A percentile compares a stretch with the other conserved stretches of the same genome.
Evolutionary conservation across 2,888 invertebrate species (phyloP).

Genomic region (Slavum lentiscoides): DNA sequence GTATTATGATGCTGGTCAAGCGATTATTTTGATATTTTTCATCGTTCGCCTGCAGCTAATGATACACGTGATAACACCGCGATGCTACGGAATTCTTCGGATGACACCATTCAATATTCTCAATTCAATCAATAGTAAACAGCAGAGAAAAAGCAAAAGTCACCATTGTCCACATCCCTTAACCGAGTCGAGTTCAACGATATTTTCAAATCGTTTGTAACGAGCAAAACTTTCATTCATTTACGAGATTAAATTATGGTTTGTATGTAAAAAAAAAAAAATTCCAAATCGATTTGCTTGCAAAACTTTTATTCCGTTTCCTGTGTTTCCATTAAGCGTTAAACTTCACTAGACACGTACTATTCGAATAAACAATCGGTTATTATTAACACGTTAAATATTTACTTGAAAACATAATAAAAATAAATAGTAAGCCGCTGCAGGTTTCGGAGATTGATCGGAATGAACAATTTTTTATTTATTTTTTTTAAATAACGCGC

Average conservation of each 20-base stretch:
- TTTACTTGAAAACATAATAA: no score
- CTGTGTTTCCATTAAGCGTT: neutral
- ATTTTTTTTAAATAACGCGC: neutral
- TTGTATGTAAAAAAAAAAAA: neutral
- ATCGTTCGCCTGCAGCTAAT: no score
- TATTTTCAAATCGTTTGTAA: conserved; percentile 29
- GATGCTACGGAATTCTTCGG: no score
- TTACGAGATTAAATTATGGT: conserved; percentile 8
- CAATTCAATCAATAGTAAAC: conserved; percentile 9
- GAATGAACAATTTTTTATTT: no score
- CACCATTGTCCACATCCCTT: neutral
- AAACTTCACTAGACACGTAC: neutral
- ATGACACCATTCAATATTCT: no score
- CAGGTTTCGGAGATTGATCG: no score
- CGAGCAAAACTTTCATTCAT: conserved; percentile 8
- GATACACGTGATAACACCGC: no score
- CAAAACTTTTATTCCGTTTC: conserved; percentile 8
- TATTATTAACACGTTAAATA: no score
- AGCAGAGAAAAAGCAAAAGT: neutral
- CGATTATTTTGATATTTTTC: no score
- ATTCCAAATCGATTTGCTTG: neutral
- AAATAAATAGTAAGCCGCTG: no score
- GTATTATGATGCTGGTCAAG: no score
- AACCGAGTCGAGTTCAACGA: neutral
- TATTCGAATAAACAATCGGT: no score